These are phyloP conservation scores for Timandra comae DNA, from an alignment of 2,888 invertebrate species.

Conservation along the genomic window DNA sequence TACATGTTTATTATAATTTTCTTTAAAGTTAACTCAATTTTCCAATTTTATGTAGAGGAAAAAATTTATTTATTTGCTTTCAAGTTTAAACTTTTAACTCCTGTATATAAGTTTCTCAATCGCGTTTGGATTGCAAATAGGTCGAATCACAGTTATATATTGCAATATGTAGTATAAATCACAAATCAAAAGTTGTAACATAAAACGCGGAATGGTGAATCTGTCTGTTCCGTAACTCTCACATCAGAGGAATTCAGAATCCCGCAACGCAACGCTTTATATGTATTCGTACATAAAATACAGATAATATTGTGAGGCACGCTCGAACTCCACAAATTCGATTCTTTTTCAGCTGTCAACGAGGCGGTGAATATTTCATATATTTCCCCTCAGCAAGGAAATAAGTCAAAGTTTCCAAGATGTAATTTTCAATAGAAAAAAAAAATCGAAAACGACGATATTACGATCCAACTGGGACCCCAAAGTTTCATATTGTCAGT, in stretches of 20 bases:
- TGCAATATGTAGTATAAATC: no score
- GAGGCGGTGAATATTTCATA: conserved; percentile 46
- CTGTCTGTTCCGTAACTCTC: no score
- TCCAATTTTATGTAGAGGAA: no score
- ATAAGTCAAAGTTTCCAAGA: conserved; percentile 44
- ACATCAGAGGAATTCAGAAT: no score
- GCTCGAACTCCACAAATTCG: conserved; percentile 36
- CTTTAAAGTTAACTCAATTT: no score
- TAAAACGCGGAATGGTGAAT: conserved; percentile 8
- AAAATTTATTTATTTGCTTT: no score
- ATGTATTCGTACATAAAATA: conserved; percentile 17
- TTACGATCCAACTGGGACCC: conserved; percentile 20
- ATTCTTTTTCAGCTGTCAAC: conserved; percentile 54
- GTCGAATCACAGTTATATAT: no score
- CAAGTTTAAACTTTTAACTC: no score
- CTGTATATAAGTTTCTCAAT: no score
- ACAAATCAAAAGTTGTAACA: no score
- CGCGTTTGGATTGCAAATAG: no score
- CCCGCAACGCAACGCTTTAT: conserved; percentile 26
- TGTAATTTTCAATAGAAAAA: conserved; percentile 39
- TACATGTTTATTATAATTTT: no score
- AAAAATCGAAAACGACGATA: conserved; percentile 25
- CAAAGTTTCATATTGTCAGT: conserved; percentile 21
- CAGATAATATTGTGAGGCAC: conserved; percentile 13
- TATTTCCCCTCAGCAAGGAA: conserved; percentile 35